A percentile compares a stretch with the other conserved stretches of the same genome.
phyloP scores from a whole-genome alignment of 2,888 invertebrate genomes.

The Penaeus monodon region DNA sequence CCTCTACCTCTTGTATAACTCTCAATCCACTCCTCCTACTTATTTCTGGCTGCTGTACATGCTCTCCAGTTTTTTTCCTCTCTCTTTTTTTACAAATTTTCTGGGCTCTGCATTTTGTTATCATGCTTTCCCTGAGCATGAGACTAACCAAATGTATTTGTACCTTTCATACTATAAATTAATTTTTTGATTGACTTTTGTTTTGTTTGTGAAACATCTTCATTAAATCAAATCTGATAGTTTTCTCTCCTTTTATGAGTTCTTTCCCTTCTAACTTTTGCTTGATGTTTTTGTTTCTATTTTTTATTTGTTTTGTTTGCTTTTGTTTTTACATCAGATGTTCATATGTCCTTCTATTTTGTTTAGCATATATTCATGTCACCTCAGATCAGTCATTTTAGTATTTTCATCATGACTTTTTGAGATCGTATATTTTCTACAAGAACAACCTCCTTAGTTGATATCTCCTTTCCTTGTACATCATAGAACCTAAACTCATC shows the following conservation, averaged over 20 bases:
- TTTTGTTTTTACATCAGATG: constrained; percentile 5
- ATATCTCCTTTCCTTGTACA: too few species aligned
- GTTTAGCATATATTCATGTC: neutral
- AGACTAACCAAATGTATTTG: neutral
- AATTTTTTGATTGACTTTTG: neutral
- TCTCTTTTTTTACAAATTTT: neutral
- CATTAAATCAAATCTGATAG: too few species aligned
- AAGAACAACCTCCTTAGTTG: too few species aligned
- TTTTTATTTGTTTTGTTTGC: neutral
- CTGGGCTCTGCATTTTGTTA: constrained; percentile 10
- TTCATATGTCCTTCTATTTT: too few species aligned
- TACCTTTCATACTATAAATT: neutral
- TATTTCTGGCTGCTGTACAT: constrained; percentile 10
- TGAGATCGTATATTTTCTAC: too few species aligned
- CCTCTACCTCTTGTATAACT: too few species aligned
- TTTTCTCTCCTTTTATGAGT: too few species aligned
- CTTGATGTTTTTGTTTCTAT: constrained; percentile 1
- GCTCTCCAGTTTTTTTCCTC: neutral
- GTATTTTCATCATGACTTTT: too few species aligned
- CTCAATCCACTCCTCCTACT: neutral
- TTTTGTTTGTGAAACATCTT: too few species aligned
- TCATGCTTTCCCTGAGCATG: neutral
- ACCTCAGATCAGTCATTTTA: too few species aligned
- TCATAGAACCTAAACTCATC: too few species aligned
- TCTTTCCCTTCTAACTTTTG: neutral